Base-by-base conservation (phyloP, 1,140 invertebrate genomes). In the Rhyacophila brunnea region DNA sequence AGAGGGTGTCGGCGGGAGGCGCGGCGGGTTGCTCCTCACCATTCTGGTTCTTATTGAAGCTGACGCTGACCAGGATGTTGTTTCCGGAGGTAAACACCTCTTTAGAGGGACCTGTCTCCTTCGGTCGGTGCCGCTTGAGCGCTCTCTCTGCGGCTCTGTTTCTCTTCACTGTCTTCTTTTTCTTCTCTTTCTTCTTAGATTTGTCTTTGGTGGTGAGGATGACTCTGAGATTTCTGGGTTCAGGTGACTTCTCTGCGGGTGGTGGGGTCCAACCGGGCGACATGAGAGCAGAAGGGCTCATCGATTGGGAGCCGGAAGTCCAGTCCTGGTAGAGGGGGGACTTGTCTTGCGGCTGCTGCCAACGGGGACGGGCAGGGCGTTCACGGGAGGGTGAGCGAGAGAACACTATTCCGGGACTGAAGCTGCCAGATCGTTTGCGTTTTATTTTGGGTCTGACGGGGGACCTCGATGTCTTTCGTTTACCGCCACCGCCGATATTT, bases 1-100 rank as follows among this genome's bases (percentile, higher is more conserved):
- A 66, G n/a, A 68, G 66, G 10, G 45, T 58, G 19, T 62, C 57
- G 64, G 72, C 68, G 10, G 69, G 64, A 40, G 64, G 65, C 64
- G 67, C 35, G 35, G 79, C 36, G n/a, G 78, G 69, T 64, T 80
- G 72, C 56, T 81, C 73, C 60, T 81, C 72, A 18, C 58, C 77
- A 46, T 82, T 80, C 55, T 83, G 83, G 51, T 88, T 86, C 61
- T 90, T 89, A 67, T 89, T 90, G 71, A 95, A 95, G 72, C 91
- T 93, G 5, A 95, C 90, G 72, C 91, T 94, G 0, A 95, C 91
- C 23, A 94, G 79, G 51, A 95, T 95, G 69, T 93, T 94, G 73
- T 94, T 91, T 3, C 92, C 93, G 18, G 91, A 93, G 0, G 92
- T 90, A 68, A 93, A 94, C 0, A 95, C 91, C 75, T 94, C 92